Evolutionary conservation across 2,797 vertebrate genomes (phyloP), one percentile per base, ranked within the genome.

Genomic region (Anas bahamensis): DNA sequence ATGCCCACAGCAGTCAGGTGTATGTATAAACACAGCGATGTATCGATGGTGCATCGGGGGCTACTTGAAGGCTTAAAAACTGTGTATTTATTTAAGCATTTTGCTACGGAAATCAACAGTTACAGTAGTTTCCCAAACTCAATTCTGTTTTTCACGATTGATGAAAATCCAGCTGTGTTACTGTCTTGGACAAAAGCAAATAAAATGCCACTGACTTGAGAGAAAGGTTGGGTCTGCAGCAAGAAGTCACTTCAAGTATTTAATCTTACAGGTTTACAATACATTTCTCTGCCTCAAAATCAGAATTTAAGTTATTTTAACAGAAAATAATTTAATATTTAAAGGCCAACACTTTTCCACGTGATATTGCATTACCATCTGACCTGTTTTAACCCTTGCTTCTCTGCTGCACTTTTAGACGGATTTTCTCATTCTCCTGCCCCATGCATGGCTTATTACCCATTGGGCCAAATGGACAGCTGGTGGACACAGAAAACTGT

Each of bases 371-470:
- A 4, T 83, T 92, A 79, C 48, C 37, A 41, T 52, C 39, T 91
- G 85, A 79, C 71, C 83, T 91, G 75, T 56, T 93, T 93, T 73
- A 94, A 91, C 46, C 83, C 75, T 78, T 81, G n/a, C 23, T 42
- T 86, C 85, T 60, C 17, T 50, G 74, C 22, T 76, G 52, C 48
- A 59, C 56, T 88, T 73, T 12, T 11, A 81, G 88, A 91, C 33
- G 26, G 81, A 83, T 39, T 90, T 89, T 76, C 57, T 73, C n/a
- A 29, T 59, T 46, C 57, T 69, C 18, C 69, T 84, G 41, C 28
- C 56, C 88, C 69, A 77, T 52, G 80, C 23, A 31, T 2, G 66
- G 37, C 9, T 74, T 59, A 84, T 88, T 94, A 94, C 80, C 83
- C 76, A 55, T 37, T 70, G 42, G 60, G 29, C 48, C 70, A 93